phyloP scores from a whole-genome alignment of 2,113 vertebrate species.

The Micronycteris hirsuta region DNA sequence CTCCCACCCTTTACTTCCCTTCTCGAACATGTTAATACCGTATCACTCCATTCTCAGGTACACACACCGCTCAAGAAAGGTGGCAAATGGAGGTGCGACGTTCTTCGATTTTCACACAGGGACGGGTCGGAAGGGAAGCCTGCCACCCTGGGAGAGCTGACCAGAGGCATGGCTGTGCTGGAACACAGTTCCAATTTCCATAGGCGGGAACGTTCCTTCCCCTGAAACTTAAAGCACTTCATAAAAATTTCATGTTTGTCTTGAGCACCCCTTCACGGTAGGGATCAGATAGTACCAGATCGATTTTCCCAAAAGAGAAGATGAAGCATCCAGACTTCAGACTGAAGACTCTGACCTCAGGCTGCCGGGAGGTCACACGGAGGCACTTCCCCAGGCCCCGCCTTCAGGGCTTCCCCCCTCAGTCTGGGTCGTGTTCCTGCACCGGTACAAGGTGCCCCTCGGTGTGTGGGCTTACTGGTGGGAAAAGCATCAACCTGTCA shows the following conservation, averaged over 20 bases:
- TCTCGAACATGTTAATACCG: not conserved
- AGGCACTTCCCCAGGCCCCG: not conserved
- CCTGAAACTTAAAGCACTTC: constrained; percentile 28
- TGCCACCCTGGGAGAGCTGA: not conserved
- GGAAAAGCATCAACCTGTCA: not conserved
- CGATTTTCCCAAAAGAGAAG: constrained; percentile 31
- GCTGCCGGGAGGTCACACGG: not conserved
- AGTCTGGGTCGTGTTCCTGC: not conserved
- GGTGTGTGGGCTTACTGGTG: not conserved
- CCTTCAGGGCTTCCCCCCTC: not conserved
- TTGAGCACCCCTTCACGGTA: not conserved
- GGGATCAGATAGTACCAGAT: constrained; percentile 5
- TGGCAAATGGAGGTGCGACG: not conserved
- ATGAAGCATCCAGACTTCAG: not conserved
- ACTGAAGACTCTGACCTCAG: not conserved
- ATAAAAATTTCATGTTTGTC: constrained; percentile 32
- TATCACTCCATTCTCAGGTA: not conserved
- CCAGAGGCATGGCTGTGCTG: not conserved
- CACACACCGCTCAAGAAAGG: not conserved
- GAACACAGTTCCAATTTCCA: not conserved
- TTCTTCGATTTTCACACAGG: not conserved
- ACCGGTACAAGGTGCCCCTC: rapidly evolving
- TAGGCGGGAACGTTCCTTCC: not conserved
- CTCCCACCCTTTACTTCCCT: not conserved
- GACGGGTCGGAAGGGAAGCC: not conserved